phyloP scores from a whole-genome alignment of 2,888 invertebrate genomes.

The Trissolcus brochymenae region DNA sequence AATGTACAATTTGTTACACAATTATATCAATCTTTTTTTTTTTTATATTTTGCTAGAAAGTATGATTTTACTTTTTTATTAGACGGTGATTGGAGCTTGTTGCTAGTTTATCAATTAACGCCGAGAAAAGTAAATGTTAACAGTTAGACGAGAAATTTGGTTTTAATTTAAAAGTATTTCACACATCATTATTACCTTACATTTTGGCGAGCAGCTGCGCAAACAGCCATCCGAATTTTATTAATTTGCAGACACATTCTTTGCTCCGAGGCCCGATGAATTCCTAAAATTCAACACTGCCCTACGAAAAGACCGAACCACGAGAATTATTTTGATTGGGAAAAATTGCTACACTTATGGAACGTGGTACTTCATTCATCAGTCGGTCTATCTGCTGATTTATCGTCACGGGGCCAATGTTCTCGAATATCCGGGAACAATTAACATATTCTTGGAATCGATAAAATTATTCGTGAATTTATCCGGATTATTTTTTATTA shows the following conservation, averaged over 20 bases:
- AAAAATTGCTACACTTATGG: slow-evolving; percentile 43
- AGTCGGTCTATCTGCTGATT: slow-evolving; percentile 36
- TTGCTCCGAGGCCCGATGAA: slow-evolving; percentile 8
- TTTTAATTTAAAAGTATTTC: slow-evolving; percentile 6
- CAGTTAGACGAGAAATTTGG: background rate
- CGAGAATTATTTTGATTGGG: slow-evolving; percentile 37
- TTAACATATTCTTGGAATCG: slow-evolving; percentile 28
- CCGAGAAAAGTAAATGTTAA: background rate
- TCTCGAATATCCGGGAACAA: slow-evolving; percentile 30
- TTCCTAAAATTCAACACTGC: slow-evolving; percentile 23
- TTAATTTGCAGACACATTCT: slow-evolving; percentile 12
- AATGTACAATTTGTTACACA: background rate
- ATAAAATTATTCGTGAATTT: slow-evolving; percentile 23
- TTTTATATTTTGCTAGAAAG: background rate
- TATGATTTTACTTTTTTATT: background rate
- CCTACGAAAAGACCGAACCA: slow-evolving; percentile 22
- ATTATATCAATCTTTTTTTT: background rate
- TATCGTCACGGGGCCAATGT: slow-evolving; percentile 22
- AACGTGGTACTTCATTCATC: slow-evolving; percentile 30
- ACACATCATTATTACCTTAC: background rate
- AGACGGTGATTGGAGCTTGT: background rate
- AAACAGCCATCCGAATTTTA: slow-evolving; percentile 17
- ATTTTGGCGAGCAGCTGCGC: slow-evolving; percentile 17
- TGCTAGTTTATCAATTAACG: too few relatives aligned
- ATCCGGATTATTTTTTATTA: slow-evolving; percentile 7